phyloP scores from a whole-genome alignment of 2,113 vertebrate genomes.

The Osmerus eperlanus region DNA sequence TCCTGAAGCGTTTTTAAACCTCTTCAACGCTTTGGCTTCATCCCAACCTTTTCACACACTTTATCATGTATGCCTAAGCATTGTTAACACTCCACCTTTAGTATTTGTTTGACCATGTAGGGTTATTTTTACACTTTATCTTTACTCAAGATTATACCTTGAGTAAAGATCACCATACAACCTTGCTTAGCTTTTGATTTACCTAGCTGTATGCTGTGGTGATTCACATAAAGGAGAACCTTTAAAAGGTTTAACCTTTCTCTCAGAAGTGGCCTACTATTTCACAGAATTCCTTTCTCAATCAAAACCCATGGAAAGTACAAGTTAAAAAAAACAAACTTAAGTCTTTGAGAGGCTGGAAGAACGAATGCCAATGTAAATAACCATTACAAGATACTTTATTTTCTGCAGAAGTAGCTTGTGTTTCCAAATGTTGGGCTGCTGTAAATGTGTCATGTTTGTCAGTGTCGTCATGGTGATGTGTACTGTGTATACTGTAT shows the following conservation, averaged over 20 bases:
- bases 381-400: slow-evolving; percentile 32
- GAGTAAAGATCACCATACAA: no score
- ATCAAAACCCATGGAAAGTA: slow-evolving; percentile 46
- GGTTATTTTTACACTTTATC: no score
- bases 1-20: slow-evolving; percentile 8
- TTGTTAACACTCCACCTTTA: no score
- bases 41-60: background rate
- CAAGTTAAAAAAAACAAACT: slow-evolving; percentile 27
- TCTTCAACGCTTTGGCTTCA: background rate
- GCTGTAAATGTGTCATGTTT: background rate
- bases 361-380: slow-evolving; percentile 49
- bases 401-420: no score
- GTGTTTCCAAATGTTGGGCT: slow-evolving; percentile 1
- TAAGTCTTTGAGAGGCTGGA: slow-evolving; percentile 35
- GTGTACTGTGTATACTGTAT: background rate
- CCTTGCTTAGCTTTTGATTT: no score
- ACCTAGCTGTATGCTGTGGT: no score
- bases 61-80: background rate
- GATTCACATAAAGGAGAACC: no score
- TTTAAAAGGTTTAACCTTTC: background rate
- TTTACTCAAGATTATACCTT: no score
- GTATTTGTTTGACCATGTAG: no score
- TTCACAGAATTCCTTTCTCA: slow-evolving; percentile 53
- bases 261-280: slow-evolving; percentile 47
- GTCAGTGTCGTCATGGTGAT: background rate